Conservation (phyloP, 2,888 invertebrate species). For the Smittia sp. region DNA sequence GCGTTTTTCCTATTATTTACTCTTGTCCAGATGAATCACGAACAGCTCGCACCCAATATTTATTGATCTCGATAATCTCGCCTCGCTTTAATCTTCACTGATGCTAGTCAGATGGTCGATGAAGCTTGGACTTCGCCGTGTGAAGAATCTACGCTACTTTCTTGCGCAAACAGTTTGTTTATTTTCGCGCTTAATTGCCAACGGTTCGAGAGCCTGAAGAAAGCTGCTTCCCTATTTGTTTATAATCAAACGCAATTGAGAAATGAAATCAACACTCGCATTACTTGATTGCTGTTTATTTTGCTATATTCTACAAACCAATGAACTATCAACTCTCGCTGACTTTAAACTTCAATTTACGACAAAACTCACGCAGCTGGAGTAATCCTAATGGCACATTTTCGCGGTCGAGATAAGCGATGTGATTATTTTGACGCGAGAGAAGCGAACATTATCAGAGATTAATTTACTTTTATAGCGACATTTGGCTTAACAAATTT, state of each 20-base stretch:
- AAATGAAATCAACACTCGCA: not conserved
- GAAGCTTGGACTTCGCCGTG: not conserved
- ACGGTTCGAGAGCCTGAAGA: not conserved
- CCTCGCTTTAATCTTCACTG: not conserved
- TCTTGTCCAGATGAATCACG: not conserved
- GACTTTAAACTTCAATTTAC: too few relatives aligned
- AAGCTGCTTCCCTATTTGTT: slow-evolving; percentile 1
- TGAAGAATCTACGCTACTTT: not conserved
- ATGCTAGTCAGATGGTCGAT: not conserved
- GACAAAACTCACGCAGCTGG: too few relatives aligned
- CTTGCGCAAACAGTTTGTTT: not conserved
- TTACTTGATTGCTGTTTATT: too few relatives aligned
- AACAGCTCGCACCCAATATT: not conserved
- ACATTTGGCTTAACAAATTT: slow-evolving; percentile 18
- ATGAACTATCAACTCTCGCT: too few relatives aligned
- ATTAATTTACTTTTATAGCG: slow-evolving; percentile 22
- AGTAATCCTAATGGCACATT: too few relatives aligned
- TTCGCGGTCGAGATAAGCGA: too few relatives aligned
- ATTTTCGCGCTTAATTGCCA: not conserved
- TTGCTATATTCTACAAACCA: too few relatives aligned
- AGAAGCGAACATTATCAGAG: slow-evolving; percentile 2
- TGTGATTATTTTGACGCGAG: too few relatives aligned
- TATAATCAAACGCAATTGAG: not conserved
- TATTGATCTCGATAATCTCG: not conserved
- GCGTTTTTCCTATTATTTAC: slow-evolving; percentile 12